Base-by-base conservation (phyloP, 2,113 vertebrate species). In the Epinephelus lanceolatus region DNA sequence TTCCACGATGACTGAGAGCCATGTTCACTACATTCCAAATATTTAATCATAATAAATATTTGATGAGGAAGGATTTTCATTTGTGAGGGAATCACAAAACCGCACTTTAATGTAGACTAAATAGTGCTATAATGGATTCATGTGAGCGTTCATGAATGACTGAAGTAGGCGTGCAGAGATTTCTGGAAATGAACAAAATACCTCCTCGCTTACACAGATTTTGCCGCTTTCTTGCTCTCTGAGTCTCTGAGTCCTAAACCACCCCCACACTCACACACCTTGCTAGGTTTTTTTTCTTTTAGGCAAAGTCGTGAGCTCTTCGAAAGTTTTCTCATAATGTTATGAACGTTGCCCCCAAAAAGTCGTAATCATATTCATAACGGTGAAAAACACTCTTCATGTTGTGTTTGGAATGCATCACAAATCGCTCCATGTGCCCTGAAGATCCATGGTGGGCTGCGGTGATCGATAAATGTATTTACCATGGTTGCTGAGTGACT, bases 381-480 rank as follows among this genome's bases (percentile, higher is more conserved):
- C 18, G 2, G 53, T 19, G 59, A 67, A 57, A 83, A 52, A 53
- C 49, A 74, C 67, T 69, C 68, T 45, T 76, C 71, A 66, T 51
- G 66, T 66, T 65, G 47, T 25, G 52, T 78, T 66, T 76, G 14
- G 60, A 67, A 81, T 78, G 72, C 60, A 45, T 77, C 69, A 69
- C 75, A 76, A 86, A 73, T 71, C 6, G 18, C 25, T 5, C 30
- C 1, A 0, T 45, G 70, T 74, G 67, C 56, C 66, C 33, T 53
- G 67, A 83, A 87, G 82, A 88, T 68, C 62, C 13, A 47, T 27
- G 68, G 70, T 62, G 13, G 12, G 59, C 56, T 33, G 33, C 37
- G 5, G 33, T 80, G 42, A 88, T 88, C 83, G 61, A 93, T 92
- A 89, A 61, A 79, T 51, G 60, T 86, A 78, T 91, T 92, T 86